A percentile compares a stretch with the other conserved stretches of the same genome.
These are phyloP conservation scores for Lepidocolaptes lacrymiger DNA, from an alignment of 2,797 vertebrate genomes.

Conservation along the genomic window DNA sequence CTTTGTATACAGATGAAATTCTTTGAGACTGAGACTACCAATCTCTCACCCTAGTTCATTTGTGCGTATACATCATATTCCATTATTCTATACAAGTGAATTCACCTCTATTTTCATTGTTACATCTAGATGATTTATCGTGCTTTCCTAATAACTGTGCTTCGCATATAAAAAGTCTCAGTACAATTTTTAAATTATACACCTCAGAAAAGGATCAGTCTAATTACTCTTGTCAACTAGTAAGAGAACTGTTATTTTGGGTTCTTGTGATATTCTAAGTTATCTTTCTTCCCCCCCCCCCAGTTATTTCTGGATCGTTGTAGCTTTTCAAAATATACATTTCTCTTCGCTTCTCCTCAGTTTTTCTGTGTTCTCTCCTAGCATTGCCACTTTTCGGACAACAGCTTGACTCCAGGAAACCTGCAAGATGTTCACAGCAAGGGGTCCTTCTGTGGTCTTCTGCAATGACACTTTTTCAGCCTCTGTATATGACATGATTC, in stretches of 20 bases:
- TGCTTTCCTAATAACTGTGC: background rate
- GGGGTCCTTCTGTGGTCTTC: background rate
- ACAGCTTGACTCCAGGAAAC: background rate
- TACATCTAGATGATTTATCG: background rate
- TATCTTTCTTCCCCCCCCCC: background rate
- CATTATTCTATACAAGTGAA: background rate
- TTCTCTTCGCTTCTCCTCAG: background rate
- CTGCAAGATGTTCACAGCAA: background rate
- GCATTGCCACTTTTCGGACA: background rate
- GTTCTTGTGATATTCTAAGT: background rate
- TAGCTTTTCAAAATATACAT: background rate
- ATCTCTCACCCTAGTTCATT: background rate
- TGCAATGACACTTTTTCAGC: background rate
- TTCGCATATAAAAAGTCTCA: background rate
- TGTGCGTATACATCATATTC: background rate
- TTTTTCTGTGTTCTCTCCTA: background rate
- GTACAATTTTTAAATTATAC: background rate
- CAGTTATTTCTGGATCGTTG: background rate
- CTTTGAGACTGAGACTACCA: background rate
- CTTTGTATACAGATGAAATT: background rate
- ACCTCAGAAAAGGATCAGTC: background rate
- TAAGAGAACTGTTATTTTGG: background rate
- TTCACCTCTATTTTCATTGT: background rate
- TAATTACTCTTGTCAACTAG: background rate
- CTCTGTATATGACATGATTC: background rate